These are phyloP conservation scores for Notamacropus eugenii DNA, from an alignment of 2,797 vertebrate genomes.

Conservation along the genomic window DNA sequence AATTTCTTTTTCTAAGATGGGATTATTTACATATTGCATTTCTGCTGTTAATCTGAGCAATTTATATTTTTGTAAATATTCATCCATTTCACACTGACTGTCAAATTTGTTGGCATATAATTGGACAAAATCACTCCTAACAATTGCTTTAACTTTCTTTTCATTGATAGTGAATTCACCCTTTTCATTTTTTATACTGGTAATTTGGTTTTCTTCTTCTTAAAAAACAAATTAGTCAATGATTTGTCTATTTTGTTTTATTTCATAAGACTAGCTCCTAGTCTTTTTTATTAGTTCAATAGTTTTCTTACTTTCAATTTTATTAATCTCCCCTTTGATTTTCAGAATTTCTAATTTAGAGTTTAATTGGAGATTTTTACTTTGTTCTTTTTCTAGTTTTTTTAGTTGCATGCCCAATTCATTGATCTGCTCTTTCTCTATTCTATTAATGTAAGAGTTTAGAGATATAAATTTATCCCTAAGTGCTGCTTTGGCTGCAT, in stretches of 20 bases:
- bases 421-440: too few relatives aligned
- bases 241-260: background rate
- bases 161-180: background rate
- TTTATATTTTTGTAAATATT: background rate
- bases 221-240: background rate
- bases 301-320: background rate
- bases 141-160: background rate
- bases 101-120: background rate
- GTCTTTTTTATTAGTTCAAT: background rate
- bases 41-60: background rate
- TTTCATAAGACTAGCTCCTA: background rate
- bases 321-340: background rate
- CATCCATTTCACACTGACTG: background rate
- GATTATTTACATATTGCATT: background rate
- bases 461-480: too few relatives aligned
- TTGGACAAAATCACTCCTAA: background rate
- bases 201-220: background rate
- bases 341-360: too few relatives aligned
- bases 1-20: background rate
- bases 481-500: too few relatives aligned
- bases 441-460: too few relatives aligned
- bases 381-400: too few relatives aligned
- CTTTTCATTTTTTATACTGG: background rate
- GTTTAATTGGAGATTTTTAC: too few relatives aligned
- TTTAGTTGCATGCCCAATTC: too few relatives aligned